Conservation (phyloP, 2,888 invertebrate species). For the Xiphydria camelus region DNA sequence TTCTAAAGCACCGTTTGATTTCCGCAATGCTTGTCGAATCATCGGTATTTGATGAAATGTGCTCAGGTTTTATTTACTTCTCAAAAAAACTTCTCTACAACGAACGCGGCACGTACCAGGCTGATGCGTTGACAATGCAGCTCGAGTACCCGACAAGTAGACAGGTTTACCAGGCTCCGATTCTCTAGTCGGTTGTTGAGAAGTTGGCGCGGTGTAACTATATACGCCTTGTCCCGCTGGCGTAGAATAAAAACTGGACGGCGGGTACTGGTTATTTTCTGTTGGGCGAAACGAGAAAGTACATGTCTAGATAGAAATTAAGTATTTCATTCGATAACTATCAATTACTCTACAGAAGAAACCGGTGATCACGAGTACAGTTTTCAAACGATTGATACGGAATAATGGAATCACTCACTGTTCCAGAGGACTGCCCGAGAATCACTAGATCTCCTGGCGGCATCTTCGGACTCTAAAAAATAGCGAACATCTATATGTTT, state of each 20-base stretch:
- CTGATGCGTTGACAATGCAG: constrained; percentile 45
- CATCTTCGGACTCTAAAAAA: constrained; percentile 74
- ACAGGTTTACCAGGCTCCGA: constrained; percentile 47
- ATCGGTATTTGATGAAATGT: too few relatives aligned
- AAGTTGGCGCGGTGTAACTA: constrained; percentile 51
- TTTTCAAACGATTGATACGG: too few relatives aligned
- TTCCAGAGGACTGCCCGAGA: constrained; percentile 83
- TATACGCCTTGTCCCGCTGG: constrained; percentile 53
- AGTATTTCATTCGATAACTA: too few relatives aligned
- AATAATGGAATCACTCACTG: constrained; percentile 66
- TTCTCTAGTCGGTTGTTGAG: constrained; percentile 46
- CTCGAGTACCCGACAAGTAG: constrained; percentile 46
- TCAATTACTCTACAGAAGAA: constrained; percentile 5
- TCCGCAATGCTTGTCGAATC: too few relatives aligned
- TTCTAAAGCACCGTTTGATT: too few relatives aligned
- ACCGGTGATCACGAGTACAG: too few relatives aligned
- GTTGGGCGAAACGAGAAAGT: constrained; percentile 7
- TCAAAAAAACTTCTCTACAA: neutral
- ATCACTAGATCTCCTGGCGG: constrained; percentile 78
- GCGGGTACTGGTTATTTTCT: constrained; percentile 56
- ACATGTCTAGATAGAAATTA: neutral
- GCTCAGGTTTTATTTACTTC: too few relatives aligned
- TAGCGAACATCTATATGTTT: constrained; percentile 38
- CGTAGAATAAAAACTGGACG: constrained; percentile 53
- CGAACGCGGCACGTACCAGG: constrained; percentile 38